Evolutionary conservation across 2,888 invertebrate species (phyloP).

Genomic region (Limnephilus lunatus): DNA sequence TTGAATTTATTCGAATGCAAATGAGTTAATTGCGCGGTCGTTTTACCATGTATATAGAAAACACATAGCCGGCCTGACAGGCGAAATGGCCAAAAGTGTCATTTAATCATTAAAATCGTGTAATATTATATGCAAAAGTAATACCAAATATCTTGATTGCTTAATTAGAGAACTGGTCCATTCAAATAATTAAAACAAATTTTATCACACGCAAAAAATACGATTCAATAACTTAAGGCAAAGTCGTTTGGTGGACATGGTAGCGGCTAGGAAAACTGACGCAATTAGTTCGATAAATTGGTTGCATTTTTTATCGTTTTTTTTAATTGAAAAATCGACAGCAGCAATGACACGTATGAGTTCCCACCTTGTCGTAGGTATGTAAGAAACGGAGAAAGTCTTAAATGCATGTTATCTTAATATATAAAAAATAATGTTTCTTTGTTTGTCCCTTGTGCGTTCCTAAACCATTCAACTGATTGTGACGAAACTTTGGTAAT

Average conservation of each 20-base stretch:
- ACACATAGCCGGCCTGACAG: not conserved
- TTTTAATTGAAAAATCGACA: not conserved
- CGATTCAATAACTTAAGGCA: conserved; percentile 15
- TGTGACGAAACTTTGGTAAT: too few relatives aligned
- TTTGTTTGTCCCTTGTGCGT: too few relatives aligned
- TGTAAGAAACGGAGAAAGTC: not conserved
- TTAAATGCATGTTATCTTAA: too few relatives aligned
- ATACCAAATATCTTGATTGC: conserved; percentile 25
- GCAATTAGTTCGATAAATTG: not conserved
- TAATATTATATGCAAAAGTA: conserved; percentile 12
- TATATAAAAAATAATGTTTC: too few relatives aligned
- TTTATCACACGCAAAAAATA: conserved; percentile 48
- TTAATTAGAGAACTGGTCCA: conserved; percentile 41
- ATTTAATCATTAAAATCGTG: not conserved
- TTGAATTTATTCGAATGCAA: not conserved
- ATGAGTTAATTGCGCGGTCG: conserved; percentile 16
- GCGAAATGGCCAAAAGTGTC: conserved; percentile 16
- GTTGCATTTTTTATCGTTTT: not conserved
- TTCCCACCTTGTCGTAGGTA: not conserved
- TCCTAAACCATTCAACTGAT: too few relatives aligned
- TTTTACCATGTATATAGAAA: not conserved
- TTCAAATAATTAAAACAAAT: conserved; percentile 46
- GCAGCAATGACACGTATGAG: not conserved
- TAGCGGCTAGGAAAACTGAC: not conserved
- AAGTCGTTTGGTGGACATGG: not conserved